These are phyloP conservation scores for Cetoscarus ocellatus DNA, from an alignment of 2,797 vertebrate species.

Conservation along the genomic window DNA sequence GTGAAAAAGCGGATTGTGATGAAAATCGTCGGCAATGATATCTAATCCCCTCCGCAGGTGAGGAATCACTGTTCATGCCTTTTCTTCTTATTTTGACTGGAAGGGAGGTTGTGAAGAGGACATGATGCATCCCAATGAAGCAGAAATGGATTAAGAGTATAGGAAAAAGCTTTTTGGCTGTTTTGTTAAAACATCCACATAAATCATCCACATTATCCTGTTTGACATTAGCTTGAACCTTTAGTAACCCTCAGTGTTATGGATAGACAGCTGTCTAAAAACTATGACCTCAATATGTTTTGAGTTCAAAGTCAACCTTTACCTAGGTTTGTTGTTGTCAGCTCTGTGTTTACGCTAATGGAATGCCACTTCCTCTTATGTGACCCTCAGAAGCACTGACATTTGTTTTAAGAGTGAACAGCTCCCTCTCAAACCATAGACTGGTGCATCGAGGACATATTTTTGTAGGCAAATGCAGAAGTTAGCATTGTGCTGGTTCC, in stretches of 20 bases:
- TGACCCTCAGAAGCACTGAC: too few relatives aligned
- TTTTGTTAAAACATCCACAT: not conserved
- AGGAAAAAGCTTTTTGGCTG: not conserved
- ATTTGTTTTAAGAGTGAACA: too few relatives aligned
- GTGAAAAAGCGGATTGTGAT: constrained; percentile 47
- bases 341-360: too few relatives aligned
- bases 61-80: constrained; percentile 35
- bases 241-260: not conserved
- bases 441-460: too few relatives aligned
- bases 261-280: not conserved
- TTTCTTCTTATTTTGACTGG: constrained; percentile 21
- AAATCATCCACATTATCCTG: not conserved
- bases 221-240: not conserved
- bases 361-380: too few relatives aligned
- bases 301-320: too few relatives aligned
- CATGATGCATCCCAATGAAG: not conserved
- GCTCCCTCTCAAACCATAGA: too few relatives aligned
- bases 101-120: constrained; percentile 1
- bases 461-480: too few relatives aligned
- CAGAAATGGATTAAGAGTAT: constrained; percentile 9
- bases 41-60: constrained; percentile 62
- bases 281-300: too few relatives aligned
- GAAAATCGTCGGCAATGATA: constrained; percentile 41
- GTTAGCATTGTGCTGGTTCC: too few relatives aligned
- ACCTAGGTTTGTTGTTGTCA: too few relatives aligned